Conservation (phyloP, 1,140 invertebrate species). For the Linepithema humile region DNA sequence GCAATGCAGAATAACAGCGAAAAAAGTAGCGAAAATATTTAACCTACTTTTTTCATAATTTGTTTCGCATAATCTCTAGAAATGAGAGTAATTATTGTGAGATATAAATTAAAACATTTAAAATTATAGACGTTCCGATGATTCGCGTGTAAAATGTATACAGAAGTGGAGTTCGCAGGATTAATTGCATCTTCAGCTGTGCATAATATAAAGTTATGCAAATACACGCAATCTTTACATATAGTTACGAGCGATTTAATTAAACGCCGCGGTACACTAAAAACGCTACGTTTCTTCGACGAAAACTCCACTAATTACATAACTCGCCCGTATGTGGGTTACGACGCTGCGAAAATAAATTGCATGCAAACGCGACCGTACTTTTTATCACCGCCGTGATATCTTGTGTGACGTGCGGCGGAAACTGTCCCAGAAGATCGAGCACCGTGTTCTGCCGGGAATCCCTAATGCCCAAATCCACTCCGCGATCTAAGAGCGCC, state of each 20-base stretch:
- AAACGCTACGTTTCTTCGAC: slow-evolving; percentile 18
- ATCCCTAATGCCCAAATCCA: slow-evolving; percentile 92
- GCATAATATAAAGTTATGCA: slow-evolving; percentile 32
- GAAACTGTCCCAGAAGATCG: slow-evolving; percentile 94
- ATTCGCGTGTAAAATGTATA: not conserved
- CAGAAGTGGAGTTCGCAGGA: slow-evolving; percentile 1
- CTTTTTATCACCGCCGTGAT: slow-evolving; percentile 94
- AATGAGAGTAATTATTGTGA: not conserved
- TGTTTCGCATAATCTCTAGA: not conserved
- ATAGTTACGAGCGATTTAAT: slow-evolving; percentile 51
- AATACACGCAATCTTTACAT: slow-evolving; percentile 46
- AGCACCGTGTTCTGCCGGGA: slow-evolving; percentile 93
- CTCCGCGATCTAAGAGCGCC: slow-evolving; percentile 92
- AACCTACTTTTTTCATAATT: not conserved
- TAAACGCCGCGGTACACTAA: slow-evolving; percentile 39
- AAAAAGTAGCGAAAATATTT: not conserved
- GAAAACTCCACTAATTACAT: slow-evolving; percentile 22
- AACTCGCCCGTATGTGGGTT: not conserved
- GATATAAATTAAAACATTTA: not conserved
- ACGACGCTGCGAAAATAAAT: slow-evolving; percentile 38
- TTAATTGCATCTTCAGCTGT: slow-evolving; percentile 22
- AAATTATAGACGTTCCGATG: not conserved
- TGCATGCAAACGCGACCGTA: slow-evolving; percentile 83
- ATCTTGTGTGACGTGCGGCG: slow-evolving; percentile 93
- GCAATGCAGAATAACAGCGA: not conserved